These are phyloP conservation scores for Petrocephalus zakoni DNA, from an alignment of 2,113 vertebrate species.

Conservation along the genomic window DNA sequence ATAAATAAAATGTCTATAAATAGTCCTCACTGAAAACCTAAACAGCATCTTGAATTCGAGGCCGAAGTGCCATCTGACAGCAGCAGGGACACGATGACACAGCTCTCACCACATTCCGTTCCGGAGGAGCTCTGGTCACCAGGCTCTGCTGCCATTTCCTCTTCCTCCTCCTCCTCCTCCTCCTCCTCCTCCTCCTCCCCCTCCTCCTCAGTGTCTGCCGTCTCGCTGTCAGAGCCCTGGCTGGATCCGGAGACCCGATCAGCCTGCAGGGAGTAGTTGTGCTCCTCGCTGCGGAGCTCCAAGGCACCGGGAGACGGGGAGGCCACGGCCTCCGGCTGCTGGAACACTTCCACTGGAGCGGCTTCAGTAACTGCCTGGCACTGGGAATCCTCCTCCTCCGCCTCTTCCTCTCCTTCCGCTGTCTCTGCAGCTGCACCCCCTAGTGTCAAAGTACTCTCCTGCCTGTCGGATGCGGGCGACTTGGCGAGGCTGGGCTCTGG, in stretches of 20 bases:
- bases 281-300: conserved; percentile 60
- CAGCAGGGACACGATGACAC: background rate
- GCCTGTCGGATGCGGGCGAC: background rate
- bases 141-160: conserved; percentile 37
- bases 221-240: conserved; percentile 29
- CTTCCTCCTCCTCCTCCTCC: conserved; percentile 28
- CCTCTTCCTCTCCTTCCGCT: conserved; percentile 29
- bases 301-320: conserved; percentile 30
- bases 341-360: background rate
- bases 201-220: conserved; percentile 24
- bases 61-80: background rate
- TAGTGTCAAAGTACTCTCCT: background rate
- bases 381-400: background rate
- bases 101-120: conserved; percentile 56
- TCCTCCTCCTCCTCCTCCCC: conserved; percentile 43
- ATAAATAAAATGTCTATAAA: background rate
- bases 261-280: conserved; percentile 63
- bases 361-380: background rate
- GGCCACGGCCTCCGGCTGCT: background rate
- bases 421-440: conserved; percentile 43
- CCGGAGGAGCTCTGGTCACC: conserved; percentile 57
- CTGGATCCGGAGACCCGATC: conserved; percentile 25
- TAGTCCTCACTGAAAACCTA: background rate
- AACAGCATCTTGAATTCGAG: background rate
- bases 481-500: background rate